phyloP scores from a whole-genome alignment of 1,140 invertebrate species.

The Melitaea cinxia region DNA sequence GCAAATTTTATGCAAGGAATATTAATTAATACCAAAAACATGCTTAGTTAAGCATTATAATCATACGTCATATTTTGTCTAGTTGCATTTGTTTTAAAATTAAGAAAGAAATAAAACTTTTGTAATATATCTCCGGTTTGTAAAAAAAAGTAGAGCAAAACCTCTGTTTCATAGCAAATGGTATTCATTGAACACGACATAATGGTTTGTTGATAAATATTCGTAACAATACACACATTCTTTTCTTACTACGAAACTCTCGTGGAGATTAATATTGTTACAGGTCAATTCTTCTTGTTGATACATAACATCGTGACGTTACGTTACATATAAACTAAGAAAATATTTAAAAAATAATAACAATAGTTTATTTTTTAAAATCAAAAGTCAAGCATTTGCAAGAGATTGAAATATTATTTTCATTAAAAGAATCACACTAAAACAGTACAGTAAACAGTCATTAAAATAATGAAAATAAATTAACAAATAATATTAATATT shows the following conservation, averaged over 20 bases:
- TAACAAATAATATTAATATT: too few species aligned
- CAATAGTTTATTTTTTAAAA: too few species aligned
- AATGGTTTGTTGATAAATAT: slow-evolving; percentile 64
- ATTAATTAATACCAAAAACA: neutral
- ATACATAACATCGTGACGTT: neutral
- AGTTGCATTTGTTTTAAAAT: neutral
- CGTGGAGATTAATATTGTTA: slow-evolving; percentile 6
- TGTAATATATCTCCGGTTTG: neutral
- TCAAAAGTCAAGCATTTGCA: too few species aligned
- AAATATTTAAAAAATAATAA: too few species aligned
- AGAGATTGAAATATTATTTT: too few species aligned
- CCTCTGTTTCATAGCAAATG: slow-evolving; percentile 41
- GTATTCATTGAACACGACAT: slow-evolving; percentile 47
- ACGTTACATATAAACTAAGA: neutral
- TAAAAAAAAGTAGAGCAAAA: neutral
- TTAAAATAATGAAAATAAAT: too few species aligned
- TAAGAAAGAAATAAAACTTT: neutral
- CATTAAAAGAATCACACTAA: too few species aligned
- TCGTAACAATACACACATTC: slow-evolving; percentile 58
- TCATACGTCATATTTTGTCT: neutral
- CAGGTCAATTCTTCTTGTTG: neutral
- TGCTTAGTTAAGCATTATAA: neutral
- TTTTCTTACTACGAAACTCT: slow-evolving; percentile 40
- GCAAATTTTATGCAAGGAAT: neutral
- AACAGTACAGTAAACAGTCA: too few species aligned